Conservation (phyloP, 2,888 invertebrate species). For the Tenthredo notha region DNA sequence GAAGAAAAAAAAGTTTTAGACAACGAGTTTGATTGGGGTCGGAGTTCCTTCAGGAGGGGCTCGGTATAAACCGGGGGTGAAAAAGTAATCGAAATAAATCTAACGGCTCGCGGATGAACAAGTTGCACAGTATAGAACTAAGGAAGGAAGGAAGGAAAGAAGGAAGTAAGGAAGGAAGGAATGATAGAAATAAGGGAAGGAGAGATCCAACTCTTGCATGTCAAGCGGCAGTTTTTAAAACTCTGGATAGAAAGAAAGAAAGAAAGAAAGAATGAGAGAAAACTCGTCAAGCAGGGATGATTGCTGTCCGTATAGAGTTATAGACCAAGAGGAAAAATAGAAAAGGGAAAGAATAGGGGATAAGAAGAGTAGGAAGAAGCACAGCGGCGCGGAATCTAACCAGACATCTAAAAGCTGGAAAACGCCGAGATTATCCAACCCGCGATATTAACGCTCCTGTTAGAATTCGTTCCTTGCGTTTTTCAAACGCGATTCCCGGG, state of each 20-base stretch:
- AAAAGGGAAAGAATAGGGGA: not conserved
- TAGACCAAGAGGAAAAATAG: not conserved
- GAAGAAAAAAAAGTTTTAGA: not conserved
- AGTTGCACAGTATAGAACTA: not conserved
- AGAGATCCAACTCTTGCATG: slow-evolving; percentile 66
- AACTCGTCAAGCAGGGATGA: slow-evolving; percentile 73
- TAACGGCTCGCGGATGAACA: slow-evolving; percentile 56
- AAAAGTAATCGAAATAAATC: slow-evolving; percentile 71
- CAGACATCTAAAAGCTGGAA: not conserved
- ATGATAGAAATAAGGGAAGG: not conserved
- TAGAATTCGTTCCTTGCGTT: not conserved
- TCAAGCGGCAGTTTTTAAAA: slow-evolving; percentile 72
- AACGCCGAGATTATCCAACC: not conserved
- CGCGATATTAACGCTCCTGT: not conserved
- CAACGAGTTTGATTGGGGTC: slow-evolving; percentile 46
- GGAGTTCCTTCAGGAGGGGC: slow-evolving; percentile 22
- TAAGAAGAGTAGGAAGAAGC: not conserved
- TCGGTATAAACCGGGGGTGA: slow-evolving; percentile 58
- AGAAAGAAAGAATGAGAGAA: slow-evolving; percentile 73
- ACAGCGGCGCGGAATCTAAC: not conserved
- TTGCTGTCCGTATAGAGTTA: slow-evolving; percentile 62
- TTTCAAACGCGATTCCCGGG: not conserved
- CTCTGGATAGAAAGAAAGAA: slow-evolving; percentile 72
- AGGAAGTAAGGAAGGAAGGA: slow-evolving; percentile 1
- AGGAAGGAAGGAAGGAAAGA: not conserved